Evolutionary conservation across 2,113 vertebrate species (phyloP).

Genomic region (Caranx melampygus): DNA sequence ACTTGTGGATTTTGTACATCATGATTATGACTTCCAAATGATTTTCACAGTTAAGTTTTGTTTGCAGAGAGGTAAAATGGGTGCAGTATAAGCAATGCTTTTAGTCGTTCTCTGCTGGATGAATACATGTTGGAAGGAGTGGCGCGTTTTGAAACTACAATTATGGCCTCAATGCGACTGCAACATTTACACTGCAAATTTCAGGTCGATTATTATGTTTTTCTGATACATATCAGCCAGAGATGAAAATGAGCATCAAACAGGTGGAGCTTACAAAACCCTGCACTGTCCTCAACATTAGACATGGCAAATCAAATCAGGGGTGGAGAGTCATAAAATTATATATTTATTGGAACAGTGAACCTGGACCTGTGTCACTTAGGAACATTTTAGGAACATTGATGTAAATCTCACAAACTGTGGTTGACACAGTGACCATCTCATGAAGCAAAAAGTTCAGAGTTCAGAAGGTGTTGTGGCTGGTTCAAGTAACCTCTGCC

Average conservation of each 20-base stretch:
- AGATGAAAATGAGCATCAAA: not conserved
- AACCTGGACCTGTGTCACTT: not conserved
- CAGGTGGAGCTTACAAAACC: not conserved
- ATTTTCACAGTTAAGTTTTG: not conserved
- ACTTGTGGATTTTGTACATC: not conserved
- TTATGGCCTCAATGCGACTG: not conserved
- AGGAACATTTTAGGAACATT: not conserved
- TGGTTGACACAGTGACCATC: not conserved
- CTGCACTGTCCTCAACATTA: not conserved
- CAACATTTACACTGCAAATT: not conserved
- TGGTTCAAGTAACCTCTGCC: not conserved
- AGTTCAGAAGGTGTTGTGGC: not conserved
- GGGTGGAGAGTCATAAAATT: not conserved
- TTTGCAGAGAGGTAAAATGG: not conserved
- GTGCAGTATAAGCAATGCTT: not conserved
- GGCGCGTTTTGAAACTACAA: not conserved
- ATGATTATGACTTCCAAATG: not conserved
- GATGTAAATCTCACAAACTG: not conserved
- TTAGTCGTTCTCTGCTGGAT: too few species aligned
- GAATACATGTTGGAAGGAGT: not conserved
- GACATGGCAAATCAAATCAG: not conserved
- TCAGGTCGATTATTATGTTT: not conserved
- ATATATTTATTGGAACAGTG: conserved; percentile 4
- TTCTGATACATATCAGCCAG: not conserved
- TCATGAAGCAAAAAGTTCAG: not conserved